Conservation (phyloP, 1,140 invertebrate genomes). For the Archivesica marissinica region DNA sequence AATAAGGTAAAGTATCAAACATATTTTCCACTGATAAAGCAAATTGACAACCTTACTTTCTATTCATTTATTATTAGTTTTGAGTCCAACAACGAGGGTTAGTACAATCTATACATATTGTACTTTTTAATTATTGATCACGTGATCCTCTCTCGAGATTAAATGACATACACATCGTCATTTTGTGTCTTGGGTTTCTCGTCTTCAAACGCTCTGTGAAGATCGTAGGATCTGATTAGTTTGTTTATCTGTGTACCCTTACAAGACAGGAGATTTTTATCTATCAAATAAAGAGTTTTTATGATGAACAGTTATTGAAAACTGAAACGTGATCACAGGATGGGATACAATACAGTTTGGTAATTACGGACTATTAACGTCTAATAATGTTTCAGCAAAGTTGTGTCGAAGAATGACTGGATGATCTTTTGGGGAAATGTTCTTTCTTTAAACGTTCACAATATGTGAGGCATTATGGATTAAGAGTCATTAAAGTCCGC, state of each 20-base stretch:
- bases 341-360: neutral
- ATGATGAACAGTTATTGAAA: constrained; percentile 3
- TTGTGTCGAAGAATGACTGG: neutral
- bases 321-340: constrained; percentile 5
- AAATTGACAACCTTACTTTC: neutral
- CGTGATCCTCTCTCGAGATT: constrained; percentile 16
- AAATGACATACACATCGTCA: neutral
- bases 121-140: neutral
- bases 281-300: neutral
- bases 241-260: constrained; percentile 5
- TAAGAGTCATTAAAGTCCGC: neutral
- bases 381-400: constrained; percentile 13
- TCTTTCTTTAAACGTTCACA: neutral
- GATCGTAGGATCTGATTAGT: constrained; percentile 2
- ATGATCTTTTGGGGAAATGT: neutral
- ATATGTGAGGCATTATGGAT: neutral
- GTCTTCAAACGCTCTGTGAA: neutral
- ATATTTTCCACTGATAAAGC: neutral
- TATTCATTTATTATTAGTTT: neutral
- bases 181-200: neutral
- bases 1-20: constrained; percentile 1
- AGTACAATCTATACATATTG: too few species aligned
- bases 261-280: constrained; percentile 15
- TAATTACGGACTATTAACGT: constrained; percentile 16
- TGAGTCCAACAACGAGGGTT: neutral